Conservation (phyloP, 23 tunicate genomes). For the Clavelina lepadiformis region DNA sequence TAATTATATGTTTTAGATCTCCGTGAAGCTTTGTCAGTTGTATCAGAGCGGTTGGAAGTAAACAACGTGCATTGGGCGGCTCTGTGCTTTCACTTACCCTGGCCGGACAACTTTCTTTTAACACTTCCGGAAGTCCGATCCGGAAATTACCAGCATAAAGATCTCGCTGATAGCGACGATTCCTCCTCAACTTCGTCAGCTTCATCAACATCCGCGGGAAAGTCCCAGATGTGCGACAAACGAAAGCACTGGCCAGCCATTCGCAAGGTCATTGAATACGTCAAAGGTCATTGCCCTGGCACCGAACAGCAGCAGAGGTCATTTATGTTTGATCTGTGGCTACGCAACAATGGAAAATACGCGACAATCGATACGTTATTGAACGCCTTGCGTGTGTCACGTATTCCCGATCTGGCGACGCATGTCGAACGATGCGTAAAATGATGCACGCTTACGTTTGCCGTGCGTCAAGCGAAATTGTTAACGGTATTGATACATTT, state of each 20-base stretch:
- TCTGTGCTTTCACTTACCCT: conserved; percentile 58
- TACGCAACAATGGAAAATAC: conserved; percentile 42
- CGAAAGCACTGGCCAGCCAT: neutral
- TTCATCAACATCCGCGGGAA: conserved; percentile 34
- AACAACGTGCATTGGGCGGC: conserved; percentile 50
- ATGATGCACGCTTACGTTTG: too few relatives aligned
- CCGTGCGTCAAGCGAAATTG: too few relatives aligned
- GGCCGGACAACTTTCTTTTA: conserved; percentile 47
- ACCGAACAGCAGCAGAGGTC: conserved; percentile 43
- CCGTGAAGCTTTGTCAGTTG: conserved; percentile 43
- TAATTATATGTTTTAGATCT: conserved; percentile 40
- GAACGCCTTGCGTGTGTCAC: conserved; percentile 35
- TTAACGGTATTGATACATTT: too few relatives aligned
- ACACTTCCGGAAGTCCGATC: conserved; percentile 28
- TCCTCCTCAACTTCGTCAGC: conserved; percentile 39
- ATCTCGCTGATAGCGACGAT: conserved; percentile 25
- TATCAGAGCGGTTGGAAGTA: conserved; percentile 30
- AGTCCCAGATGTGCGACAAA: conserved; percentile 3
- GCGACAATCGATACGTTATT: conserved; percentile 53
- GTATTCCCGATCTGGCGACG: too few relatives aligned
- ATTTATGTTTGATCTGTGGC: conserved; percentile 67
- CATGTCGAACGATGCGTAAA: too few relatives aligned
- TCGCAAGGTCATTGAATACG: conserved; percentile 27
- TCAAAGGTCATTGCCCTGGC: conserved; percentile 28
- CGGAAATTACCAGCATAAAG: conserved; percentile 2